Conservation (phyloP, 2,888 invertebrate genomes). For the Homarus gammarus region DNA sequence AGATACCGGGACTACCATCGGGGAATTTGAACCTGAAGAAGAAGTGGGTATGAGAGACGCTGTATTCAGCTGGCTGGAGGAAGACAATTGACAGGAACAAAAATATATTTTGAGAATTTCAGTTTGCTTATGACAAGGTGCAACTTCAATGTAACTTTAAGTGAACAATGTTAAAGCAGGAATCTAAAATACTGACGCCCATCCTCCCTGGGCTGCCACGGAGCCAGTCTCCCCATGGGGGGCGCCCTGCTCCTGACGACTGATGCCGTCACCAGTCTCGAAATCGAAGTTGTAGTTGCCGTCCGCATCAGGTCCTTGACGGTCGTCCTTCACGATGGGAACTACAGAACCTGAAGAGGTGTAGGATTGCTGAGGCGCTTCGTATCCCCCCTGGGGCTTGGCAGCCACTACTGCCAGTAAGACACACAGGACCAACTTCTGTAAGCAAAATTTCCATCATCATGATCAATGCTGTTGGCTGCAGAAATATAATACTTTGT, state of each 20-base stretch:
- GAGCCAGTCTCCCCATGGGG: slow-evolving; percentile 56
- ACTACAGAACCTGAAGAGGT: slow-evolving; percentile 30
- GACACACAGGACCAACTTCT: neutral
- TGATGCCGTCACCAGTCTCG: slow-evolving; percentile 66
- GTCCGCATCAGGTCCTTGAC: slow-evolving; percentile 42
- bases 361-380: neutral
- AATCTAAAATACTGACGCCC: slow-evolving; percentile 34
- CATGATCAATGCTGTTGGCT: too few relatives aligned
- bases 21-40: slow-evolving; percentile 45
- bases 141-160: neutral
- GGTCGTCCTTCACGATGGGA: slow-evolving; percentile 51
- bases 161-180: neutral
- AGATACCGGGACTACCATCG: slow-evolving; percentile 31
- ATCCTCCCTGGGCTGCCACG: slow-evolving; percentile 57
- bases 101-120: neutral
- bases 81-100: neutral
- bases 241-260: slow-evolving; percentile 35
- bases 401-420: neutral
- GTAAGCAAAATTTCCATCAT: neutral
- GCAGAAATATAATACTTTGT: too few relatives aligned
- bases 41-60: neutral
- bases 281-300: slow-evolving; percentile 62
- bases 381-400: neutral
- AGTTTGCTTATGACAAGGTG: neutral
- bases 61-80: too few relatives aligned